Conservation (phyloP, 2,888 invertebrate genomes). For the Cryptocephalus primarius region DNA sequence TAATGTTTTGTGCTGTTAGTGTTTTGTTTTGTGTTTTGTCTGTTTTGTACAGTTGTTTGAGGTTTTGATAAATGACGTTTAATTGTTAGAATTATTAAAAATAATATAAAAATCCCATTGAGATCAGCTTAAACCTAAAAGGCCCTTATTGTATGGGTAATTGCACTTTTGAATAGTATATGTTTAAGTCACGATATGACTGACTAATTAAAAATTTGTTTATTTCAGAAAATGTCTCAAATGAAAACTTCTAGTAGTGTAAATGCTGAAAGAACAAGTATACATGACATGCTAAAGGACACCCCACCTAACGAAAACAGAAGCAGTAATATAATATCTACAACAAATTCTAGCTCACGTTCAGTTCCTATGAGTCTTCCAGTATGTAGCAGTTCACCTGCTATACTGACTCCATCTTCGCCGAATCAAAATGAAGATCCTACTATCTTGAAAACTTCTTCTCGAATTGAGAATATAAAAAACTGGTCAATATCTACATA, state of each 20-base stretch:
- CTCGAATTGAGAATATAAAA: constrained; percentile 84
- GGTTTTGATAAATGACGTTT: too few species aligned
- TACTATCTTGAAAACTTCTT: constrained; percentile 54
- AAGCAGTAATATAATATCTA: constrained; percentile 60
- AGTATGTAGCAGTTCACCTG: constrained; percentile 33
- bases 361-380: constrained; percentile 53
- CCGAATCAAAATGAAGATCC: constrained; percentile 45
- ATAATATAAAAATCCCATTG: too few species aligned
- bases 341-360: constrained; percentile 57
- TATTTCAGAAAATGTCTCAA: constrained; percentile 24
- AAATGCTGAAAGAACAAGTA: constrained; percentile 50
- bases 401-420: constrained; percentile 42
- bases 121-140: too few species aligned
- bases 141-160: too few species aligned
- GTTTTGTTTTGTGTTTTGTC: too few species aligned
- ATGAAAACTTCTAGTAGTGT: constrained; percentile 30
- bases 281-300: constrained; percentile 80
- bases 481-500: constrained; percentile 98
- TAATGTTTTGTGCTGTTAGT: too few species aligned
- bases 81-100: too few species aligned
- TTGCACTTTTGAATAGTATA: too few species aligned
- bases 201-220: too few species aligned
- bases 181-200: too few species aligned
- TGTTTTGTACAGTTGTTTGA: too few species aligned
- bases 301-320: constrained; percentile 68